Evolutionary conservation across 2,888 invertebrate species (phyloP), one percentile per base, ranked within the genome.

Genomic region (Cepaea hortensis): DNA sequence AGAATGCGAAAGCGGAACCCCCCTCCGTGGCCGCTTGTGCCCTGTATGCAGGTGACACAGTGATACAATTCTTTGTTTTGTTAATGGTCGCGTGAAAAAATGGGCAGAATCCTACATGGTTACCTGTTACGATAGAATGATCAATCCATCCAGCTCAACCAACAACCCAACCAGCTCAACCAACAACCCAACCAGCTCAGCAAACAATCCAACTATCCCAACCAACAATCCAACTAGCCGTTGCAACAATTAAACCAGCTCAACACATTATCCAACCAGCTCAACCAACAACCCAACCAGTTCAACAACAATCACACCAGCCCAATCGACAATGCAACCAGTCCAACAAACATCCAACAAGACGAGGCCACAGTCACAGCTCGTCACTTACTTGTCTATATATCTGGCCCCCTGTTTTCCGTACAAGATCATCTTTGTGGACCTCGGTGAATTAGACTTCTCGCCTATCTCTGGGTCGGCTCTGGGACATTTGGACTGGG

Each of bases 401-500:
- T 88, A 89, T 81, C 90, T 87, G 0, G 93, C 93, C 35, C 89
- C 89, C 23, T 85, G 84, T 75, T 89, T 89, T 48, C 89, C 90
- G 85, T 88, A 89, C 65, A 85, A 83, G 13, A 81, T 76, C 9
- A 84, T 6, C 35, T 68, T 84, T n/a, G 65, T 77, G 5, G 84
- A 77, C 62, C 85, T 80, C 9, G 73, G 9, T 48, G 50, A 9
- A 23, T 6, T n/a, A 68, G 76, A 18, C 65, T 76, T 82, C 9
- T 77, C 82, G 50, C 86, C 86, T 50, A 77, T 81, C 46, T 86
- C 86, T 9, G 82, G 20, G 50, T 86, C 86, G 1, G 13, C 62
- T 23, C 46, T 3, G 2, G 6, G 72, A 35, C 65, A 48, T 11
- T 68, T 35, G 5, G 62, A 62, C 62, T 80, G 35, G 13, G 9